Percentiles rank a stretch among this genome's conserved stretches.
These are phyloP conservation scores for Mythimna ferrago DNA, from an alignment of 2,888 invertebrate species.

Conservation along the genomic window DNA sequence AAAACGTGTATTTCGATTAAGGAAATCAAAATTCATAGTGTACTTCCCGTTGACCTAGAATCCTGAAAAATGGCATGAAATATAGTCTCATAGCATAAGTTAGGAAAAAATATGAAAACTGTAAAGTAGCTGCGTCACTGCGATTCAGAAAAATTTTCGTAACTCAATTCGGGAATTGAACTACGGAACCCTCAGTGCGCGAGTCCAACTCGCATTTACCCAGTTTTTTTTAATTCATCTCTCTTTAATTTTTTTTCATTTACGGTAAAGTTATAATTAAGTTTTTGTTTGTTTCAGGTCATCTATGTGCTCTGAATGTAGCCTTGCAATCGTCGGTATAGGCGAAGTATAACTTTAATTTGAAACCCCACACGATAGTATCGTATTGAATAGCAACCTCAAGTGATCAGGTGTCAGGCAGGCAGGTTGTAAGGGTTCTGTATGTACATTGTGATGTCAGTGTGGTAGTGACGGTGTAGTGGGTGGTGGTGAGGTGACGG, in stretches of 20 bases:
- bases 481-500: slow-evolving; percentile 77
- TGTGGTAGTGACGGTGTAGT: slow-evolving; percentile 79
- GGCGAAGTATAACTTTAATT: slow-evolving; percentile 53
- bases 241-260: background rate
- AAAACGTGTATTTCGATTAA: too few relatives aligned
- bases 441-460: slow-evolving; percentile 75
- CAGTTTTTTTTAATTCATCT: background rate
- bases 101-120: too few relatives aligned
- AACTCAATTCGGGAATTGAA: too few relatives aligned
- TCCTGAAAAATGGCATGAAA: too few relatives aligned
- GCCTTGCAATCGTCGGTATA: slow-evolving; percentile 47
- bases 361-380: slow-evolving; percentile 62
- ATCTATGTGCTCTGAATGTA: slow-evolving; percentile 53
- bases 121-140: too few relatives aligned
- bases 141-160: too few relatives aligned
- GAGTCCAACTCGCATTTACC: too few relatives aligned
- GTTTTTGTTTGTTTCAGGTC: slow-evolving; percentile 65
- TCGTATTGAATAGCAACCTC: slow-evolving; percentile 70
- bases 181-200: too few relatives aligned
- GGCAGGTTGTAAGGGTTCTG: slow-evolving; percentile 73
- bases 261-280: slow-evolving; percentile 6
- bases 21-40: too few relatives aligned
- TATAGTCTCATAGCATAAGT: too few relatives aligned
- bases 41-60: too few relatives aligned
- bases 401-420: slow-evolving; percentile 76